Evolutionary conservation across 1,140 invertebrate genomes (phyloP), one percentile per base, ranked within the genome.

Genomic region (Zelostemma sp.): DNA sequence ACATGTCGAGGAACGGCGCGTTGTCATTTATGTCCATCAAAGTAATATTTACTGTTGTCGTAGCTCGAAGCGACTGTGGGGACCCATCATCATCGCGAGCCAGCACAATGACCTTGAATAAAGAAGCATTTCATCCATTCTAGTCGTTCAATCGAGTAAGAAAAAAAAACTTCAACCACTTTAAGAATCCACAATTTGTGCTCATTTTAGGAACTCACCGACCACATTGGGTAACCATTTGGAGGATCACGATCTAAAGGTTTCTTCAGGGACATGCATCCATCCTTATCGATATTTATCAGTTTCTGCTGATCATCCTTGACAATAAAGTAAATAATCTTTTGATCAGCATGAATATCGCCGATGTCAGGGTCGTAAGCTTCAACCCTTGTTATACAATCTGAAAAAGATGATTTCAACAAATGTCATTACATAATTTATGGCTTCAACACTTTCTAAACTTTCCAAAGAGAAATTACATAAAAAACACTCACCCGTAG

Each of bases 1-100:
- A 86, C 89, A 93, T 92, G 58, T 93, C 90, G 47, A 97, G 85
- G 78, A 91, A 93, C 0, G 95, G 95, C 0, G 92, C 92, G 83
- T 97, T 97, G 75, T 97, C 95, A 77, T 97, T 97, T 53, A 96
- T 94, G 74, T 97, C 95, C 1, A 87, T 88, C 1, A 97, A 79
- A 25, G 88, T 89, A 33, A 97, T 91, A 15, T 90, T 89, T 1
- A 97, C 90, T 77, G 91, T 90, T 0, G 90, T 89, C 0, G 88
- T 88, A 0, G 85, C 86, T 8, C 86, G 85, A 6, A 93, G 79
- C 11, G 89, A 90, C 12, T 81, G 90, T 31, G 83, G 87, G 56
- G 78, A 87, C 1, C 91, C 92, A 57, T 91, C 88, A 75, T 96
- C 92, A 81, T 98, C 96, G 61, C 88, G 88, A 1, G 95, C 95